Evolutionary conservation across 1,140 invertebrate species (phyloP), one percentile per base, ranked within the genome.

Genomic region (Drosophila parabipectinata): DNA sequence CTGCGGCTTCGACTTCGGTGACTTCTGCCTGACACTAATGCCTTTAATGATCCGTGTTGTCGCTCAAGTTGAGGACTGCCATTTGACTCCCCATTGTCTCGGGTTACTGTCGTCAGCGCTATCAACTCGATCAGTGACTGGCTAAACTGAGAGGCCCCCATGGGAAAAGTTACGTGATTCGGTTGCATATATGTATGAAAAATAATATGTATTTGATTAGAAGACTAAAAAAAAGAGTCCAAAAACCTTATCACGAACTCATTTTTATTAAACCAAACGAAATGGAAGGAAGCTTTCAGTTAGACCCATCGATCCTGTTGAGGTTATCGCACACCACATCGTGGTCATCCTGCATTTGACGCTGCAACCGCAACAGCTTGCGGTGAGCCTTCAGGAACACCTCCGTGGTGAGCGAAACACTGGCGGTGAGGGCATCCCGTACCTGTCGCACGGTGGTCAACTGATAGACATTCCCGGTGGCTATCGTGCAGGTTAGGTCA

Each of bases 381-480:
- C 77, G 73, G 44, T 79, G 74, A 6, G 64, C 21, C n/a, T 67
- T 72, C 1, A 79, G 34, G 55, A 72, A 79, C 0, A 62, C 41
- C 1, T 61, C 61, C 77, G 77, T 77, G n/a, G 44, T 55, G 39
- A 41, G 45, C 9, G 37, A 69, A 0, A 77, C 21, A n/a, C 37
- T 57, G 21, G 48, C 34, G 12, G 66, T 6, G 0, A 85, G 47
- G 0, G 15, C 47, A 1, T 72, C 66, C 3, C 74, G 55, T 4
- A 85, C 64, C 5, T 47, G 26, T 4, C 72, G 41, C 18, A 87
- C 82, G 14, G 58, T 81, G 55, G 50, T 64, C 41, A 60, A 21
- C 26, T 85, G 82, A 30, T 85, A 85, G 7, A 85, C 15, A 37
- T 85, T 85, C 8, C 50, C 59, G 0, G 45, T 14, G 26, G 82